These are phyloP conservation scores for Zootoca vivipara DNA, from an alignment of 2,113 vertebrate species.

Conservation along the genomic window DNA sequence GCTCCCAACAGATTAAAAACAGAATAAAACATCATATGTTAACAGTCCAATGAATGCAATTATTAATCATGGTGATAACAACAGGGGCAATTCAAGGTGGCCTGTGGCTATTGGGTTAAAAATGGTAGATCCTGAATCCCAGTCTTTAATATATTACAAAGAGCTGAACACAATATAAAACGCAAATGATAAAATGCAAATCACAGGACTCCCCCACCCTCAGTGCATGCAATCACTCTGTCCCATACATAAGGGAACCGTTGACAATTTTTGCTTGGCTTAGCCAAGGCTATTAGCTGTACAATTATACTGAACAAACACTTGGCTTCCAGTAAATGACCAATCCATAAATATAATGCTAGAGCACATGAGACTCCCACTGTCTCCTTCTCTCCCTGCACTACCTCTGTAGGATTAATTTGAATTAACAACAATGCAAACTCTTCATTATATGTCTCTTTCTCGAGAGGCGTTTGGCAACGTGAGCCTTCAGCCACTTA, in stretches of 20 bases:
- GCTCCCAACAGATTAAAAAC: too few species aligned
- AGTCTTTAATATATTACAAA: neutral
- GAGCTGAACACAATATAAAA: neutral
- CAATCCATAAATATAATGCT: constrained; percentile 18
- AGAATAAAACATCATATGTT: too few species aligned
- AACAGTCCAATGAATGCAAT: too few species aligned
- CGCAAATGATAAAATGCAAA: neutral
- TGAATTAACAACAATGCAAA: constrained; percentile 70
- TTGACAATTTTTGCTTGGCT: neutral
- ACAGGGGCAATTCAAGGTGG: neutral
- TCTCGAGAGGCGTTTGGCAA: constrained; percentile 70
- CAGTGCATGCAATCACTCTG: neutral
- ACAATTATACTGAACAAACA: neutral
- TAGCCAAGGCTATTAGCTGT: neutral
- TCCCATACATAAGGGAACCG: neutral
- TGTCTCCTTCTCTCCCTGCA: constrained; percentile 54
- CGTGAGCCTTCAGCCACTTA: constrained; percentile 70
- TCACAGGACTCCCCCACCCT: neutral
- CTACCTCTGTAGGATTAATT: constrained; percentile 57
- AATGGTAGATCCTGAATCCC: neutral
- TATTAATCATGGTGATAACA: neutral
- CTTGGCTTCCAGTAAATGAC: neutral
- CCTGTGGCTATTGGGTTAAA: neutral
- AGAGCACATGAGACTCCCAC: constrained; percentile 26
- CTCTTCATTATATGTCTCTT: constrained; percentile 63